Percentiles rank a stretch among this genome's conserved stretches.
phyloP scores from a whole-genome alignment of 2,113 vertebrate genomes.

The Eudyptes chrysolophus region DNA sequence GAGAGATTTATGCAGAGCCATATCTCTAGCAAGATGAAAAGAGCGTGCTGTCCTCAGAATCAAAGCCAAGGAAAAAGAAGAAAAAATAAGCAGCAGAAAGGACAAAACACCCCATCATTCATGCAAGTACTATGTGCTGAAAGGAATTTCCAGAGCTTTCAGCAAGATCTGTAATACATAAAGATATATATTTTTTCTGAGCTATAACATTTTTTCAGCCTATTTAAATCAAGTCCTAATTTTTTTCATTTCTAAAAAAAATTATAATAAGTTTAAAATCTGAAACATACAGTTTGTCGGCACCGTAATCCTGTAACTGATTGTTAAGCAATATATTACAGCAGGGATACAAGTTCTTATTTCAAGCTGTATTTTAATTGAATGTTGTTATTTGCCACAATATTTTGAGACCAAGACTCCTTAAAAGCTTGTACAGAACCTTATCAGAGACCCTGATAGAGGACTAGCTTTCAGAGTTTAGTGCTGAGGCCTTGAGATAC shows the following conservation, averaged over 20 bases:
- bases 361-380: neutral
- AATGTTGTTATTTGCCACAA: neutral
- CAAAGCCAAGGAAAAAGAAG: constrained; percentile 59
- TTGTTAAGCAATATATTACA: neutral
- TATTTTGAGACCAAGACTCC: neutral
- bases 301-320: neutral
- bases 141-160: constrained; percentile 27
- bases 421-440: neutral
- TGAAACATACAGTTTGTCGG: neutral
- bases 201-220: neutral
- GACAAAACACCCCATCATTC: constrained; percentile 43
- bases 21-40: constrained; percentile 70
- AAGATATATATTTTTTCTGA: neutral
- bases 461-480: neutral
- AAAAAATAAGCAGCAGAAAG: constrained; percentile 29
- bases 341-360: neutral
- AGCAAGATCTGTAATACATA: neutral
- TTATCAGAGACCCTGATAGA: neutral
- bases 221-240: neutral
- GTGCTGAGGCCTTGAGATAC: neutral
- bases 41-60: constrained; percentile 56
- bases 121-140: neutral
- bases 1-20: constrained; percentile 67
- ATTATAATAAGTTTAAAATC: neutral
- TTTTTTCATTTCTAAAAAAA: neutral